These are phyloP conservation scores for Eilema sororculum DNA, from an alignment of 2,888 invertebrate genomes.

Conservation along the genomic window DNA sequence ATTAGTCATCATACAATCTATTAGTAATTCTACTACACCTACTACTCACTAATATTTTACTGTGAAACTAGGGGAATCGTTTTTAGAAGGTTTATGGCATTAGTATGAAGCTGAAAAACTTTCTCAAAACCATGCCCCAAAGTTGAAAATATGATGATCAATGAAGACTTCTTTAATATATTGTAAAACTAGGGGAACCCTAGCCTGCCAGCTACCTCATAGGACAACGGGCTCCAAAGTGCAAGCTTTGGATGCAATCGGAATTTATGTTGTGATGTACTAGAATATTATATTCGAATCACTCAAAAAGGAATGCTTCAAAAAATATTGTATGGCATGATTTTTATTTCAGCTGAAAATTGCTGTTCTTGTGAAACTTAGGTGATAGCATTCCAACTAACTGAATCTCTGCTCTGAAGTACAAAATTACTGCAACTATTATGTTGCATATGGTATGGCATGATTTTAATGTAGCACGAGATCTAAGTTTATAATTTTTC, in stretches of 20 bases:
- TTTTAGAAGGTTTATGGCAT: conserved; percentile 7
- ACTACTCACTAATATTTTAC: neutral
- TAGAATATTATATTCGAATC: no score
- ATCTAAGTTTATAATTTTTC: neutral
- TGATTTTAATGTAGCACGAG: neutral
- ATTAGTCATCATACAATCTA: no score
- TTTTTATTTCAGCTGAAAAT: no score
- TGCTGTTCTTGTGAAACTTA: no score
- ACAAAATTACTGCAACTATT: neutral
- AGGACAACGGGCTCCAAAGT: no score
- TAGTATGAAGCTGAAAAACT: neutral
- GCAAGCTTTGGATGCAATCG: no score
- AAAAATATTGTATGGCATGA: no score
- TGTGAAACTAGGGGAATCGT: conserved; percentile 13
- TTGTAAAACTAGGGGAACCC: conserved; percentile 9
- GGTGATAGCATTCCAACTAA: neutral
- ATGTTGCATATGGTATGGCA: no score
- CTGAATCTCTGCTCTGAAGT: conserved; percentile 3
- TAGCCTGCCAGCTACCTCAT: no score
- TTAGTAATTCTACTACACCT: no score
- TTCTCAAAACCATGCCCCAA: conserved; percentile 8
- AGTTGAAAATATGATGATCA: conserved; percentile 2
- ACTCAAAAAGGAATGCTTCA: no score
- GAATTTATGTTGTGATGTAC: no score
- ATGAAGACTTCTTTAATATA: neutral